Evolutionary conservation across 2,888 invertebrate species (phyloP).

Genomic region (Acleris laterana): DNA sequence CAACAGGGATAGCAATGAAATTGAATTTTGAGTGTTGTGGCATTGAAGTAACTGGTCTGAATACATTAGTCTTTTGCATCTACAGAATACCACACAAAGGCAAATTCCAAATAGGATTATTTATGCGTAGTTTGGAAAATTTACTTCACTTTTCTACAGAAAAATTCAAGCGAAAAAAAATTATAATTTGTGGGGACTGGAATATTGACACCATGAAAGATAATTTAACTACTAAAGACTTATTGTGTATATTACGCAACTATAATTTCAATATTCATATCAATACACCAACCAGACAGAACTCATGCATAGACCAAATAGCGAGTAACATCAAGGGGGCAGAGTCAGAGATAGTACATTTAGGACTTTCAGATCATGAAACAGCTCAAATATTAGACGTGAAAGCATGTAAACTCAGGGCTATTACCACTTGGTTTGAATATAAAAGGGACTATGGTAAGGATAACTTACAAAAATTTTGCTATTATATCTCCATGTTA

Average conservation of each 20-base stretch:
- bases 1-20: background rate
- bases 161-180: background rate
- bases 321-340: background rate
- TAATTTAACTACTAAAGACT: background rate
- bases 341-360: background rate
- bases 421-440: constrained; percentile 1
- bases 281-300: background rate
- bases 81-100: constrained; percentile 2
- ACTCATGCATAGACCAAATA: background rate
- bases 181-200: background rate
- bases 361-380: background rate
- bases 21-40: constrained; percentile 5
- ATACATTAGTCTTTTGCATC: background rate
- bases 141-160: background rate
- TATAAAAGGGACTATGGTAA: background rate
- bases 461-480: background rate
- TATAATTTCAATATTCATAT: background rate
- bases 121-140: too few species aligned
- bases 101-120: background rate
- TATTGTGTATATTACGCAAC: background rate
- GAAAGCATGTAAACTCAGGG: background rate
- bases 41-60: background rate
- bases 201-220: background rate
- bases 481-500: background rate
- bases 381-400: background rate